phyloP scores from a whole-genome alignment of 53 echinoderm and acorn worm genomes.

The Henricia sp. region DNA sequence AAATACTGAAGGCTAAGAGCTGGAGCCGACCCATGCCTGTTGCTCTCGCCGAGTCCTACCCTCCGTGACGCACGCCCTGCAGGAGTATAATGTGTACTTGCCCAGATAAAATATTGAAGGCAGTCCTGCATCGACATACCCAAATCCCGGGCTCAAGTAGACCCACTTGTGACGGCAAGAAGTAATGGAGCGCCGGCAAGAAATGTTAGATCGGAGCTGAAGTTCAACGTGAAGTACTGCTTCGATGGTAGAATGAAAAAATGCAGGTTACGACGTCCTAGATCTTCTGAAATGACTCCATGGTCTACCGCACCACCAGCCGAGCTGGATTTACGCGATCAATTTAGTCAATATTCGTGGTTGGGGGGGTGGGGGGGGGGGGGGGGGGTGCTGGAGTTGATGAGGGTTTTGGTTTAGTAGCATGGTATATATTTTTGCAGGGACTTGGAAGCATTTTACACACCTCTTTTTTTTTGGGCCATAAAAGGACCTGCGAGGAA shows the following conservation, averaged over 20 bases:
- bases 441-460: too few relatives aligned
- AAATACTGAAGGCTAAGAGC: not conserved
- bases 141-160: conserved; percentile 49
- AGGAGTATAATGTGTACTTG: conserved; percentile 41
- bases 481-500: too few relatives aligned
- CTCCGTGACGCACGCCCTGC: conserved; percentile 2
- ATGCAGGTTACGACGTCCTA: conserved; percentile 15
- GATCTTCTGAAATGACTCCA: not conserved
- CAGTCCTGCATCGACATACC: conserved; percentile 18
- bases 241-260: conserved; percentile 1
- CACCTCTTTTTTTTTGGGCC: too few relatives aligned
- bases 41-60: not conserved
- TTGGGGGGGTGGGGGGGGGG: not conserved
- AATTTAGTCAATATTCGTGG: conserved; percentile 27
- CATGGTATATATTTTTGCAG: too few relatives aligned
- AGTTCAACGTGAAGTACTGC: conserved; percentile 41
- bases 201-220: conserved; percentile 50
- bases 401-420: too few relatives aligned
- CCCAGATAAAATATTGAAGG: conserved; percentile 58
- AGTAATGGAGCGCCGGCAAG: conserved; percentile 56
- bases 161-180: conserved; percentile 50
- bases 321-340: not conserved
- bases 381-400: too few relatives aligned
- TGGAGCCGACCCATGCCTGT: conserved; percentile 18
- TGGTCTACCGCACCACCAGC: too few relatives aligned